Base-by-base conservation (phyloP, 2,797 vertebrate genomes). In the Helicolenus hilgendorfi region DNA sequence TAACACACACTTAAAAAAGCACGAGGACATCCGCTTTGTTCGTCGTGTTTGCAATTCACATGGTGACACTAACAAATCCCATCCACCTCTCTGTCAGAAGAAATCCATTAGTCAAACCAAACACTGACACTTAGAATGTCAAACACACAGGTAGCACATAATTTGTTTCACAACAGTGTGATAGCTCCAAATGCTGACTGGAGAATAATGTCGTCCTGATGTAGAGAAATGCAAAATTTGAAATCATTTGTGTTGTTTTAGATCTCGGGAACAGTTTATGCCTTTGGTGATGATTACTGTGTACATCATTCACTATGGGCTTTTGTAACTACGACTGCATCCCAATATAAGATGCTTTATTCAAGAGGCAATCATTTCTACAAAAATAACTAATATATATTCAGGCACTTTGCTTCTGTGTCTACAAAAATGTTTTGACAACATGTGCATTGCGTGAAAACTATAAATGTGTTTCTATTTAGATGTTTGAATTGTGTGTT, bases 51-150 rank as follows among this genome's bases (percentile, higher is more conserved):
- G 87, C 89, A 89, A 92, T 91, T 90, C 89, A 88, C 79, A 78
- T 45, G 91, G 62, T 85, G 93, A 92, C 92, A 94, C 87, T 85
- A 84, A 90, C 70, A 91, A 81, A 94, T 89, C 78, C 85, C 86
- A 88, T 86, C 92, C 89, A 88, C 84, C 87, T 89, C 91, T 83
- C 89, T 89, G 91, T 93, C 91, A 92, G 76, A 89, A 79, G 88
- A 88, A 96, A 92, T 87, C 89, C 93, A 95, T 95, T 95, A 96
- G 91, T 92, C 91, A 83, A 91, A 90, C 84, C 88, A 94, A 93
- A 94, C 85, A 89, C 87, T 84, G 87, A 93, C 91, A 91, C 91
- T 89, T 87, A 84, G 76, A 83, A 93, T 88, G 92, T 93, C 94
- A 91, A 89, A 91, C 88, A 92, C 89, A 92, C 86, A 93, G 86